Conservation (phyloP, 2,888 invertebrate genomes). For the Nemapogon koenigi region DNA sequence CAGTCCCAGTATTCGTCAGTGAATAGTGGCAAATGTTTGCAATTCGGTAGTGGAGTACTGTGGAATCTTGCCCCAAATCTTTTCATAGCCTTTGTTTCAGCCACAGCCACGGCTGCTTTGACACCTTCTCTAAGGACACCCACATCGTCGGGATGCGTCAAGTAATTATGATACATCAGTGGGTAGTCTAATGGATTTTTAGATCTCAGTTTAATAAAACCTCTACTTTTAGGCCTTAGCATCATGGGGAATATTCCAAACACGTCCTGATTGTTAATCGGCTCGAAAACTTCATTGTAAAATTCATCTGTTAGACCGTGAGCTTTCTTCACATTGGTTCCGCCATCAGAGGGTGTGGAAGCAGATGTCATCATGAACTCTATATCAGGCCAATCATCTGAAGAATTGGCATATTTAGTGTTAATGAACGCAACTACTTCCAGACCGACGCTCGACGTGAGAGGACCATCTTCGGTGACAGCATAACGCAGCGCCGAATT, state of each 20-base stretch:
- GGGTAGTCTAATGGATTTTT: slow-evolving; percentile 82
- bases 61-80: slow-evolving; percentile 81
- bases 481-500: slow-evolving; percentile 86
- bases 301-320: slow-evolving; percentile 84
- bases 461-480: slow-evolving; percentile 83
- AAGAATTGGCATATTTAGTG: slow-evolving; percentile 85
- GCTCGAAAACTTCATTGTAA: slow-evolving; percentile 76
- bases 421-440: slow-evolving; percentile 89
- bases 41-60: slow-evolving; percentile 78
- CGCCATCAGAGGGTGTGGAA: slow-evolving; percentile 85
- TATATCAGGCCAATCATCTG: slow-evolving; percentile 91
- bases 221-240: slow-evolving; percentile 86
- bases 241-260: slow-evolving; percentile 89
- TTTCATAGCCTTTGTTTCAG: slow-evolving; percentile 79
- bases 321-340: slow-evolving; percentile 78
- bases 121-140: slow-evolving; percentile 84
- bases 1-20: slow-evolving; percentile 92
- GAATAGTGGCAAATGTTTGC: slow-evolving; percentile 76
- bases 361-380: slow-evolving; percentile 89
- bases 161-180: slow-evolving; percentile 88
- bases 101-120: slow-evolving; percentile 83
- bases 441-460: slow-evolving; percentile 86
- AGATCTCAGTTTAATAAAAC: slow-evolving; percentile 75
- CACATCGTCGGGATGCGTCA: slow-evolving; percentile 86
- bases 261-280: slow-evolving; percentile 76